These are phyloP conservation scores for Anguilla megastoma DNA, from an alignment of 2,797 vertebrate genomes.

Conservation along the genomic window DNA sequence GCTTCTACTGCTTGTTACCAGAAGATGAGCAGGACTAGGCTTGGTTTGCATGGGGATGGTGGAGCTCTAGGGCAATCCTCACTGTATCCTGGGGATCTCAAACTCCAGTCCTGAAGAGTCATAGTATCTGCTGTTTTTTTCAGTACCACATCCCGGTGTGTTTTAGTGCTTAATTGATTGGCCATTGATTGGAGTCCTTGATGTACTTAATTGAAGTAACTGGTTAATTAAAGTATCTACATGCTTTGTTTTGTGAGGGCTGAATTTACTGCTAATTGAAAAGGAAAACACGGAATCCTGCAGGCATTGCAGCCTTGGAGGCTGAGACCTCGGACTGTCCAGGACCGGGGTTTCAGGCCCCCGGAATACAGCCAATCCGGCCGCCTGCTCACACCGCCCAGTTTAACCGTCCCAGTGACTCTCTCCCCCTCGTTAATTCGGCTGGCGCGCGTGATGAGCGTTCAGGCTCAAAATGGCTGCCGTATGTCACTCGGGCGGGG, in stretches of 20 bases:
- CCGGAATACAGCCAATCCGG: not conserved
- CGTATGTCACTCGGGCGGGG: not conserved
- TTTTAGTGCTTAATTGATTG: not conserved
- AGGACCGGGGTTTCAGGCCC: not conserved
- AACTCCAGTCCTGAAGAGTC: not conserved
- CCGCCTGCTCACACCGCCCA: not conserved
- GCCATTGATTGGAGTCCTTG: not conserved
- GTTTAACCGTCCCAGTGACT: not conserved
- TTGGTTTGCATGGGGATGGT: not conserved
- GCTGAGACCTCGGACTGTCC: not conserved
- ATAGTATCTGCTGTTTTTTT: not conserved
- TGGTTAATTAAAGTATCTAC: not conserved
- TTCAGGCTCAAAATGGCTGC: slow-evolving; percentile 5
- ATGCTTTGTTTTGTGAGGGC: not conserved
- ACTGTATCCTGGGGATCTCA: not conserved
- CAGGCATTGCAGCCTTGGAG: not conserved
- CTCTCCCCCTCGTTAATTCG: not conserved
- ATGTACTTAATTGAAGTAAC: slow-evolving; percentile 1
- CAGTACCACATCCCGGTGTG: not conserved
- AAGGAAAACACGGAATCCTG: not conserved
- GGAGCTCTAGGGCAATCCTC: not conserved
- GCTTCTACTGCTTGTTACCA: not conserved
- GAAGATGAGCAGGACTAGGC: not conserved
- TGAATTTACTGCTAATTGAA: not conserved
- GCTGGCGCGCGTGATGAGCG: not conserved